Conservation (phyloP, 37 sponge, comb jelly and placozoan genomes). For the Haliclona indistincta region DNA sequence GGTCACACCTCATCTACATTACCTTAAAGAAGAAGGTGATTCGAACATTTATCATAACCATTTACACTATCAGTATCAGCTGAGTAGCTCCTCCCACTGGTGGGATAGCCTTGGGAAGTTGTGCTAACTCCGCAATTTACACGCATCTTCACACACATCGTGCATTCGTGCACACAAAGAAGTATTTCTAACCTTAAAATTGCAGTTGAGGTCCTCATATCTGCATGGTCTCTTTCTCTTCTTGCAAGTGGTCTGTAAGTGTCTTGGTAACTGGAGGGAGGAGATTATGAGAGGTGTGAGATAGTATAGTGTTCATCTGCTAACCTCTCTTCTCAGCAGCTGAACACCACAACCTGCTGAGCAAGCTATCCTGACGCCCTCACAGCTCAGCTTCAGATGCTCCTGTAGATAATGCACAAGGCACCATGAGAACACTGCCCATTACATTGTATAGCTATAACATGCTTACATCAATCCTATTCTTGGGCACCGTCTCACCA, state of each 20-base stretch:
- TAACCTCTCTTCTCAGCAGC: slow-evolving; percentile 51
- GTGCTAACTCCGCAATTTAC: too few species aligned
- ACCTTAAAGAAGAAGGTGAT: slow-evolving; percentile 12
- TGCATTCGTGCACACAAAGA: too few species aligned
- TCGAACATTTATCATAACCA: background rate
- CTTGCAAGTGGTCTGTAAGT: slow-evolving; percentile 10
- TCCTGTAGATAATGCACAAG: slow-evolving; percentile 6
- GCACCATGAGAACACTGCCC: too few species aligned
- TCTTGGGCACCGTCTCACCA: background rate
- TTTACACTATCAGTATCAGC: background rate
- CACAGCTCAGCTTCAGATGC: slow-evolving; percentile 47
- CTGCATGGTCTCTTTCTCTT: slow-evolving; percentile 15
- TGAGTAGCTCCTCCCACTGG: background rate
- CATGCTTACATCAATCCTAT: slow-evolving; percentile 36
- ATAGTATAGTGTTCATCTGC: slow-evolving; percentile 11
- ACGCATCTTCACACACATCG: too few species aligned
- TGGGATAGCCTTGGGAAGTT: too few species aligned
- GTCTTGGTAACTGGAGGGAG: slow-evolving; percentile 16
- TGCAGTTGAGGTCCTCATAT: slow-evolving; percentile 31
- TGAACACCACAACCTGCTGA: slow-evolving; percentile 55
- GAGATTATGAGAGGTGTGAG: too few species aligned
- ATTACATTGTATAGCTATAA: too few species aligned
- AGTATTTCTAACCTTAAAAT: slow-evolving; percentile 48
- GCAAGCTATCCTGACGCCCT: slow-evolving; percentile 21
- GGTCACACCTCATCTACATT: slow-evolving; percentile 6